Percentiles rank a stretch among this genome's conserved stretches.
Conservation (phyloP, 1,140 invertebrate species). For the Magallana ariakensis region DNA sequence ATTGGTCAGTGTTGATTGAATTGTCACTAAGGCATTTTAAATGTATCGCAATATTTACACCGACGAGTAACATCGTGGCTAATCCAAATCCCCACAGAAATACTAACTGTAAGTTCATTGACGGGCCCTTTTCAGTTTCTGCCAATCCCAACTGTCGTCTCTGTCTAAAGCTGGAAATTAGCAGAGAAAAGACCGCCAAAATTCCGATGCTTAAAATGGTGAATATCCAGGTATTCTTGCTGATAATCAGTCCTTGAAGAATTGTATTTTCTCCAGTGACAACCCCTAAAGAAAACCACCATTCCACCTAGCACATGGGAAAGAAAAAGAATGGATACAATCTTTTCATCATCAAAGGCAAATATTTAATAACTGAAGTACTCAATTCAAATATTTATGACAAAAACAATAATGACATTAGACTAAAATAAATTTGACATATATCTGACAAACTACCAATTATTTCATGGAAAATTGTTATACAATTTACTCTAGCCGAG, state of each 20-base stretch:
- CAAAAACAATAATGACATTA: too few species aligned
- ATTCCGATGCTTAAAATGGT: neutral
- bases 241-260: neutral
- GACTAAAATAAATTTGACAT: too few species aligned
- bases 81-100: slow-evolving; percentile 9
- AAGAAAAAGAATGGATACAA: neutral
- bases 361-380: too few species aligned
- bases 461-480: too few species aligned
- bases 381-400: too few species aligned
- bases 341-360: neutral
- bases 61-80: neutral
- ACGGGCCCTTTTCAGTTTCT: neutral
- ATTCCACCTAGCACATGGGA: neutral
- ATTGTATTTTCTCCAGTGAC: neutral
- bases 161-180: neutral
- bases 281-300: neutral
- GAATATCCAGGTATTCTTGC: neutral
- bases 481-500: too few species aligned
- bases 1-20: neutral
- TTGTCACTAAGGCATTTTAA: neutral
- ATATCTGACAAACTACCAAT: too few species aligned
- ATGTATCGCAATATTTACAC: neutral
- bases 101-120: neutral
- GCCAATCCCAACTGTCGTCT: neutral
- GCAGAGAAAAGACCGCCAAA: neutral